Base-by-base conservation (phyloP, 2,797 vertebrate genomes). In the Sarcophilus harrisii region DNA sequence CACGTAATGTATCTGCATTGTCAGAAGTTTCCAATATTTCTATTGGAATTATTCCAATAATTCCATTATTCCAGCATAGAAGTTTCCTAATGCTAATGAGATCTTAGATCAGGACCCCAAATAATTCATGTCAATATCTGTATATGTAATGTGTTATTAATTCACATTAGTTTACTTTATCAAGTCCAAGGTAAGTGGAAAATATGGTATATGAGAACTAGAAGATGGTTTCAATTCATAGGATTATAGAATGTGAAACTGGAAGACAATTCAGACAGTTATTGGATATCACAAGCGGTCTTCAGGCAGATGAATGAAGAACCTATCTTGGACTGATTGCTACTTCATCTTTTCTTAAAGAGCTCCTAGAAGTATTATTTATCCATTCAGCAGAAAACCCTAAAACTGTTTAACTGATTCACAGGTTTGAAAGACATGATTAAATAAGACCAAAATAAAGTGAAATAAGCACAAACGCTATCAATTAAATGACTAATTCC, bases 151-250 rank as follows among this genome's bases (percentile, higher is more conserved):
- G 58, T 8, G 28, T 59, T 59, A 28, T 27, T 59, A 59, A 59
- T 21, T 27, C 27, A 28, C 58, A 59, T 59, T 60, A 60, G 9
- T 29, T 60, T 60, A 60, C 29, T 60, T 60, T 62, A 92, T 32
- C 92, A 94, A 95, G 14, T 90, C 91, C 29, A 27, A 57, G 55
- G 95, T 38, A 96, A 93, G 38, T 96, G 95, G 92, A 89, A 89
- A 95, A 73, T 32, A 12, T 92, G 90, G 66, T 5, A 16, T 45
- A 0, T 62, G n/a, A 95, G 58, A 93, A 16, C 32, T 91, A 95
- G 95, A 54, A 91, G 95, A 96, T 93, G 93, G 94, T 93, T 97
- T 96, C 49, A 95, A 52, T 90, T 96, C 49, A 73, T 5, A 38
- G 62, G 62, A n/a, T 73, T 21, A 18, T 73, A 89, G 57, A 93